Evolutionary conservation across 2,888 invertebrate genomes (phyloP).

Genomic region (Sclerodermus sp.): DNA sequence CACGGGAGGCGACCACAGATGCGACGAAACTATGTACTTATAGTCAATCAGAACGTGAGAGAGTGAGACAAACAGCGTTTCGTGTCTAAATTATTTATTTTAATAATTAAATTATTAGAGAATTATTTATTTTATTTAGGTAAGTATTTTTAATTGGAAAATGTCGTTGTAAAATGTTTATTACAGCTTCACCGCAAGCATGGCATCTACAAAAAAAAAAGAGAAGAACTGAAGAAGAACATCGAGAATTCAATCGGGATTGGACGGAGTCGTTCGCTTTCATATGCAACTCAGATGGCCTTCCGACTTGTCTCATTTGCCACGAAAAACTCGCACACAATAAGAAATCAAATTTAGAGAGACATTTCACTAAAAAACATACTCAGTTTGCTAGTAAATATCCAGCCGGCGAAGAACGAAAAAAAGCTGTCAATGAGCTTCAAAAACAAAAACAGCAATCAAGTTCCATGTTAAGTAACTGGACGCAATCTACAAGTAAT

Average conservation of each 20-base stretch:
- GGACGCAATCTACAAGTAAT: slow-evolving; percentile 11
- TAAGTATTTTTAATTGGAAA: too few species aligned
- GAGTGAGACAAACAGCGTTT: too few species aligned
- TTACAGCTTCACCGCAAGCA: slow-evolving; percentile 1
- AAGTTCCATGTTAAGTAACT: slow-evolving; percentile 6
- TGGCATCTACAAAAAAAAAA: slow-evolving; percentile 9
- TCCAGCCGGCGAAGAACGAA: slow-evolving; percentile 9
- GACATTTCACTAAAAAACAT: slow-evolving; percentile 9
- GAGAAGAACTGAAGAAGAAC: slow-evolving; percentile 10
- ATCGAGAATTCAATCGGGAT: slow-evolving; percentile 11
- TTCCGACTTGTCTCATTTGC: slow-evolving; percentile 12
- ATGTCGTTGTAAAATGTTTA: slow-evolving; percentile 1
- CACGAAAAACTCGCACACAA: slow-evolving; percentile 10
- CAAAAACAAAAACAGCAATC: slow-evolving; percentile 4
- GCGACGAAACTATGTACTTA: too few species aligned
- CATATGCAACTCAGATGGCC: slow-evolving; percentile 9
- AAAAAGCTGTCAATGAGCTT: slow-evolving; percentile 8
- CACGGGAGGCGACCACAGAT: not conserved
- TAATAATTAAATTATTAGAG: slow-evolving; percentile 1
- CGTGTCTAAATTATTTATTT: too few species aligned
- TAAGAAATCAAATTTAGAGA: slow-evolving; percentile 15
- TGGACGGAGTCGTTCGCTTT: slow-evolving; percentile 10
- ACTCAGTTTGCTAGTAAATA: slow-evolving; percentile 7
- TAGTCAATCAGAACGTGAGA: too few species aligned
- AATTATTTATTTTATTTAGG: not conserved